Base-by-base conservation (phyloP, 2,797 vertebrate species). In the Semotilus atromaculatus region DNA sequence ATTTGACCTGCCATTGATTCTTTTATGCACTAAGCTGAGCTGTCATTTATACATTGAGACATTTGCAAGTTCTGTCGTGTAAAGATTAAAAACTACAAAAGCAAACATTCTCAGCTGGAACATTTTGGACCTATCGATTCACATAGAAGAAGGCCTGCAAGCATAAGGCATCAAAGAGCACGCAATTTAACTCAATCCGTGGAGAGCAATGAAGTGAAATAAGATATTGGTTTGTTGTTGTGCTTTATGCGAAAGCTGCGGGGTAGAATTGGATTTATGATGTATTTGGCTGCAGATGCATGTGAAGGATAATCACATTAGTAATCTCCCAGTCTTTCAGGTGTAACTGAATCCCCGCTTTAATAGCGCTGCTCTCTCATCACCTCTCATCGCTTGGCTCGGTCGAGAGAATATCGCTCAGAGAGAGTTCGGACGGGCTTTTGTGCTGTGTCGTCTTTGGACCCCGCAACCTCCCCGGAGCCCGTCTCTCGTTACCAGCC, bases 241-340 rank as follows among this genome's bases (percentile, higher is more conserved):
- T 94, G 93, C 91, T 94, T 92, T 91, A 90, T 82, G 60, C 85
- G 92, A 94, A 93, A 40, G 67, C 82, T 36, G 72, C 93, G 92
- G 93, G 92, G 90, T 90, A 87, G 87, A 95, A 96, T 96, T 91
- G 90, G 92, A 95, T 96, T 95, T 94, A 89, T 93, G 93, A 93
- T 94, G 94, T 93, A 94, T 95, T 94, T 93, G 92, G 92, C 93
- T 90, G 87, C 77, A 74, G 72, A 90, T 93, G 92, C 92, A 89
- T 95, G 93, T 93, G 94, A 91, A 89, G 85, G 90, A 91, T 90
- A 94, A 96, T 95, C 92, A 79, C 90, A 93, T 96, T 96, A 93
- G 89, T 68, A 51, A 93, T 94, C 94, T 94, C 91, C 94, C 93
- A 93, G 92, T 93, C 94, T 94, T 91, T 91, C 88, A 89, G 6